Evolutionary conservation across 2,113 vertebrate genomes (phyloP), one percentile per base, ranked within the genome.

Genomic region (Tragulus kanchil): DNA sequence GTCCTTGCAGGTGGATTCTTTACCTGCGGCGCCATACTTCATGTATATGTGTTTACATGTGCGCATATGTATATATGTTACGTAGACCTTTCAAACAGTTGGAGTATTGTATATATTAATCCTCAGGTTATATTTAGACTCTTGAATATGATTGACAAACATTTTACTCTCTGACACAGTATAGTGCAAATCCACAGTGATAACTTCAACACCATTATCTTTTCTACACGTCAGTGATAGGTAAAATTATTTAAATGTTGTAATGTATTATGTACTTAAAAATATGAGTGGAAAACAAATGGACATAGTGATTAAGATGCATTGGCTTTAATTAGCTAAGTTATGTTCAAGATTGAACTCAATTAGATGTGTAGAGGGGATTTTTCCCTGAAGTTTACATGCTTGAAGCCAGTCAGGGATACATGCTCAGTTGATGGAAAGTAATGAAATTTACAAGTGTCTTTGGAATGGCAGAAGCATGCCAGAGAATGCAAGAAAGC

Each of bases 341-440:
- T 48, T 91, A 25, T 71, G 83, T 26, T 85, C 62, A 81, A 79
- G n/a, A 19, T 82, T 14, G 25, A 93, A 94, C 19, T 50, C 9
- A 19, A 1, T 54, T 64, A 62, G 50, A 59, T 90, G 95, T 67
- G 50, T 71, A 42, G 86, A 79, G 58, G 78, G 86, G 16, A 61
- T 88, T n/a, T 92, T 78, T 64, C n/a, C 16, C 36, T 62, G 5
- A 85, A 78, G 45, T 90, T 95, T 8, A 65, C 83, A 23, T 84
- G 17, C 48, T 85, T 81, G 86, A 64, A 86, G n/a, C 23, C n/a
- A 73, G 9, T 59, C 28, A 93, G 0, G 59, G 19, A 11, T 78
- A 6, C 6, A 26, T 84, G 7, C 31, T 93, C 50, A 85, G 0
- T 91, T 93, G 85, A 96, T 90, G 85, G 69, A 93, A 94, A 92